These are phyloP conservation scores for Bothrops alternatus DNA, from an alignment of 2,797 vertebrate genomes.

Conservation along the genomic window DNA sequence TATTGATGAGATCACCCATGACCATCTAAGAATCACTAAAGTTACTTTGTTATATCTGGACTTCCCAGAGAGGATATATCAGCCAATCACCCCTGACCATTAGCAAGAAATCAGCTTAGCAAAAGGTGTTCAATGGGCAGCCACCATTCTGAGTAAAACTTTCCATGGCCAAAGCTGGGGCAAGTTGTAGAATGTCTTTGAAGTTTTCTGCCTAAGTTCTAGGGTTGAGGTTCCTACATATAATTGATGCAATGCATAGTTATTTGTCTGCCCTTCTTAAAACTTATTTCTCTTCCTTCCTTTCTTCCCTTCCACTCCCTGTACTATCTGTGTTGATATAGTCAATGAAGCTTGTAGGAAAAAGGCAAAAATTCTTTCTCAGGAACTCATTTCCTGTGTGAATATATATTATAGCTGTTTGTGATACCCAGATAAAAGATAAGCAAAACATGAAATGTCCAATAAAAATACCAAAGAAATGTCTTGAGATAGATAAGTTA, in stretches of 20 bases:
- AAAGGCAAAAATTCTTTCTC: constrained; percentile 5
- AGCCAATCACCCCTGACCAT: constrained; percentile 20
- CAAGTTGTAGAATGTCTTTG: background rate
- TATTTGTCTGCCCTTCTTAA: constrained; percentile 1
- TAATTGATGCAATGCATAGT: background rate
- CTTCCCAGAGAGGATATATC: constrained; percentile 14
- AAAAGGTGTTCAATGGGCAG: background rate
- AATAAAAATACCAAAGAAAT: constrained; percentile 20
- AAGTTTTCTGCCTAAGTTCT: background rate
- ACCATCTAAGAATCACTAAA: background rate
- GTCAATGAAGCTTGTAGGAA: constrained; percentile 3
- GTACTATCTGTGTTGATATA: constrained; percentile 6
- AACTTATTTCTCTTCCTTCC: constrained; percentile 27
- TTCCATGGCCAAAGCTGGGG: background rate
- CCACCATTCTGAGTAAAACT: background rate
- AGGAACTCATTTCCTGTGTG: background rate
- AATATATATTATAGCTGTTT: background rate
- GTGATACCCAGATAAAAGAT: background rate
- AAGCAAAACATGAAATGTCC: constrained; percentile 28
- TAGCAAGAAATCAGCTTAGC: constrained; percentile 23
- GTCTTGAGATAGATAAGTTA: constrained; percentile 12
- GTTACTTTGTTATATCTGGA: constrained; percentile 9
- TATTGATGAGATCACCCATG: constrained; percentile 7
- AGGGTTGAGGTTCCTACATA: background rate
- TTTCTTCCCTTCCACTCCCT: background rate